A percentile compares a stretch with the other conserved stretches of the same genome.
phyloP scores from a whole-genome alignment of 2,797 vertebrate genomes.

The Semotilus atromaculatus region DNA sequence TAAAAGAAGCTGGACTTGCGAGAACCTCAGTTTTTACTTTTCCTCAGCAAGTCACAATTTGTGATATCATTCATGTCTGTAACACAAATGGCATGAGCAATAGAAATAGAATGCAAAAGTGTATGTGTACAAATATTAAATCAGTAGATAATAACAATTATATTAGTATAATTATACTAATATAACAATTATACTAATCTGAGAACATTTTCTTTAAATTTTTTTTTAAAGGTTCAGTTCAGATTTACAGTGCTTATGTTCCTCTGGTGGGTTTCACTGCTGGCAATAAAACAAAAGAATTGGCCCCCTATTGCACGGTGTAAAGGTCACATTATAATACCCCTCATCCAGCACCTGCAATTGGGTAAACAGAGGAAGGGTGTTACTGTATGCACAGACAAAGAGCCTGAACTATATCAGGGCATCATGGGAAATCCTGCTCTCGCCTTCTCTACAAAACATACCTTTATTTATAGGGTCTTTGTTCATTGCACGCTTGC shows the following conservation, averaged over 20 bases:
- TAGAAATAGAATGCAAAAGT: neutral
- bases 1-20: neutral
- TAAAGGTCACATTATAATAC: constrained; percentile 54
- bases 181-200: neutral
- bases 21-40: neutral
- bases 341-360: constrained; percentile 57
- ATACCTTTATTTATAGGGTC: constrained; percentile 37
- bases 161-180: no score
- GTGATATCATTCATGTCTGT: neutral
- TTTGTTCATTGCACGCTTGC: constrained; percentile 23
- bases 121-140: neutral
- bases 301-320: constrained; percentile 45
- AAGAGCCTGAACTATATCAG: constrained; percentile 51
- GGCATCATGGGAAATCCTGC: constrained; percentile 55
- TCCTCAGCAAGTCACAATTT: neutral
- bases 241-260: neutral
- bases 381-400: constrained; percentile 43
- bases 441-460: constrained; percentile 59
- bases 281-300: constrained; percentile 27
- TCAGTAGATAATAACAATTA: neutral
- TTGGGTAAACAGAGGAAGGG: constrained; percentile 68
- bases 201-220: no score
- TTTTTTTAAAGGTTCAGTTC: neutral
- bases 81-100: neutral
- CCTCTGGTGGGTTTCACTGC: neutral